Evolutionary conservation across 2,888 invertebrate species (phyloP).

Genomic region (Drosophila emarginata): DNA sequence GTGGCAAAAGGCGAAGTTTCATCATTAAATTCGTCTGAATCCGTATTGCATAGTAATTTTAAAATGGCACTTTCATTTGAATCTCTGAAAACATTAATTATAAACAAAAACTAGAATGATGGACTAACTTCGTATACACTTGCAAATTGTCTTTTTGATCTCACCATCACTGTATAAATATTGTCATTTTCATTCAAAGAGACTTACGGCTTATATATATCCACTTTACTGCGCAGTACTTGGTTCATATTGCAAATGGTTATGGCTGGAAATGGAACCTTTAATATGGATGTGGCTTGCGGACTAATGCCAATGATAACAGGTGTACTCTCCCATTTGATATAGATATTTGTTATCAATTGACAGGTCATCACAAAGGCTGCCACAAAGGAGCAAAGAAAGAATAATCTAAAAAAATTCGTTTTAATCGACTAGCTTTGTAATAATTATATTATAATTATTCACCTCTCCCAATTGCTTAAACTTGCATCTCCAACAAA

Average conservation of each 20-base stretch:
- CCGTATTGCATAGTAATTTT: conserved; percentile 54
- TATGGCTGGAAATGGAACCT: conserved; percentile 91
- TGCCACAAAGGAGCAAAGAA: conserved; percentile 86
- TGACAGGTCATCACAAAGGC: conserved; percentile 84
- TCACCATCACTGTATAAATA: no score
- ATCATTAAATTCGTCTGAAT: conserved; percentile 14
- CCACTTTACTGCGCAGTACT: conserved; percentile 87
- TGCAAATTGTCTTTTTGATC: no score
- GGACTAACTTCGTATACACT: no score
- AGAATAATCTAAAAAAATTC: conserved; percentile 85
- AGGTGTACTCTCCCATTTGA: conserved; percentile 88
- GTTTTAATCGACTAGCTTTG: no score
- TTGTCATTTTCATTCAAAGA: no score
- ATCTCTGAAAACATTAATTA: conserved; percentile 36
- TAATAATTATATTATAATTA: not conserved
- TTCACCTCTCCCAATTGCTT: conserved; percentile 71
- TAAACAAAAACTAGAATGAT: no score
- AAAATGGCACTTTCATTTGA: conserved; percentile 60
- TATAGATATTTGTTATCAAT: conserved; percentile 88
- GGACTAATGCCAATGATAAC: conserved; percentile 91
- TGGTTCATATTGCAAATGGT: conserved; percentile 94
- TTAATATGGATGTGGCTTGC: conserved; percentile 86
- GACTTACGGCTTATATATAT: conserved; percentile 79
- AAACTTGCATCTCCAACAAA: conserved; percentile 68
- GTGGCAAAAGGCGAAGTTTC: not conserved